These are phyloP conservation scores for Onthophagus sagittarius DNA, from an alignment of 2,888 invertebrate species.

Conservation along the genomic window DNA sequence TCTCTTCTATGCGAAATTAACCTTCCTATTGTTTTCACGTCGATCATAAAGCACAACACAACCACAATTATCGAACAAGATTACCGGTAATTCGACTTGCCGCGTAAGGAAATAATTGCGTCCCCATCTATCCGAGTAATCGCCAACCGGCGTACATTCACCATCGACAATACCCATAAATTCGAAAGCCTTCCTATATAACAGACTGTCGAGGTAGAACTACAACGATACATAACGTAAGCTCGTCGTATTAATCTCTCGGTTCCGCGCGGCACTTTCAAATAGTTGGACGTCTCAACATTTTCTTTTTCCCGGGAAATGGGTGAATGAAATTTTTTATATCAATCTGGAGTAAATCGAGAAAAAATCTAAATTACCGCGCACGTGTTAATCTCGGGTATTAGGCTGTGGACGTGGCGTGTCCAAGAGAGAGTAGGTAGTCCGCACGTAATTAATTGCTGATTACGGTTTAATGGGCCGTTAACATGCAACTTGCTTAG, in stretches of 20 bases:
- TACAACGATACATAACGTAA: background rate
- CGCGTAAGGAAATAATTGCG: background rate
- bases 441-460: background rate
- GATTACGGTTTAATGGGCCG: background rate
- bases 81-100: background rate
- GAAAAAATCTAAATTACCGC: background rate
- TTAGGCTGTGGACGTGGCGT: background rate
- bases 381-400: background rate
- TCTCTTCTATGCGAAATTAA: background rate
- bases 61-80: background rate
- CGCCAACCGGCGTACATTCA: background rate
- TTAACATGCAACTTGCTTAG: background rate
- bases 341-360: background rate
- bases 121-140: background rate
- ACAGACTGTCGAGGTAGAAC: background rate
- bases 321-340: background rate
- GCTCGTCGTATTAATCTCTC: background rate
- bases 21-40: background rate
- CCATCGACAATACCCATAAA: background rate
- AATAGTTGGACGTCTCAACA: background rate
- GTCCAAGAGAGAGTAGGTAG: background rate
- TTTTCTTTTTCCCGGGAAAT: background rate
- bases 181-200: background rate
- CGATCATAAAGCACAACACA: background rate
- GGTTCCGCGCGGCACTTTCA: background rate